Percentiles rank a stretch among this genome's conserved stretches.
Evolutionary conservation across 2,113 vertebrate genomes (phyloP).

Genomic region (Syngnathoides biaculeatus): DNA sequence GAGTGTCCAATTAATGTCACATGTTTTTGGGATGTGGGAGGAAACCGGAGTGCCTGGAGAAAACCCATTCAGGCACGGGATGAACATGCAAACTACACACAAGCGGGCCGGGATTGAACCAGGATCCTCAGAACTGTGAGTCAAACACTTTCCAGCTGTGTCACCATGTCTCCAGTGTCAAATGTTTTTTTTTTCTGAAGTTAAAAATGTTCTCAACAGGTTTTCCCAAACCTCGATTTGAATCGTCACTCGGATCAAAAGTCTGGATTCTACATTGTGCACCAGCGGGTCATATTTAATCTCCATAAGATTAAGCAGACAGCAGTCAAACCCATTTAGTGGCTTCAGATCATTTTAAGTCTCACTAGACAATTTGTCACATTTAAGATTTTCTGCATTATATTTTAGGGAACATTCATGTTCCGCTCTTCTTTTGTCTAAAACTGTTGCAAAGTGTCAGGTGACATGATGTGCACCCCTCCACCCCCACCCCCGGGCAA

Average conservation of each 20-base stretch:
- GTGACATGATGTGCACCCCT: slow-evolving; percentile 36
- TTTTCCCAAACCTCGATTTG: not conserved
- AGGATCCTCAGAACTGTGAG: no score
- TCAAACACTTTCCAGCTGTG: no score
- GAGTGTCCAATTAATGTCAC: no score
- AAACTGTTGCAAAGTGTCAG: slow-evolving; percentile 22
- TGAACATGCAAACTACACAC: no score
- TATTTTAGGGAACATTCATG: slow-evolving; percentile 1
- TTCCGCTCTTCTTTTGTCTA: not conserved
- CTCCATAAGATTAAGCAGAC: slow-evolving; percentile 42
- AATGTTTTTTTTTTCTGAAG: no score
- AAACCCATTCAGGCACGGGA: no score
- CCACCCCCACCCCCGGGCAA: slow-evolving; percentile 32
- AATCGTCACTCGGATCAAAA: not conserved
- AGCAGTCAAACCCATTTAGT: slow-evolving; percentile 44
- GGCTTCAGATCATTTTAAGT: slow-evolving; percentile 40
- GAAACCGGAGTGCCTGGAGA: no score
- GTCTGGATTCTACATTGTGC: slow-evolving; percentile 28
- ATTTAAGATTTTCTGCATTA: slow-evolving; percentile 28
- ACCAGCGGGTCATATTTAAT: slow-evolving; percentile 38
- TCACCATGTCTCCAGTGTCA: no score
- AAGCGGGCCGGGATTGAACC: no score
- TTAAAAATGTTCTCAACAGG: no score
- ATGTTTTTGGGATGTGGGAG: no score
- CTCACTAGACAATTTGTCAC: slow-evolving; percentile 42